Evolutionary conservation across 2,113 vertebrate genomes (phyloP).

Genomic region (Girardinichthys multiradiatus): DNA sequence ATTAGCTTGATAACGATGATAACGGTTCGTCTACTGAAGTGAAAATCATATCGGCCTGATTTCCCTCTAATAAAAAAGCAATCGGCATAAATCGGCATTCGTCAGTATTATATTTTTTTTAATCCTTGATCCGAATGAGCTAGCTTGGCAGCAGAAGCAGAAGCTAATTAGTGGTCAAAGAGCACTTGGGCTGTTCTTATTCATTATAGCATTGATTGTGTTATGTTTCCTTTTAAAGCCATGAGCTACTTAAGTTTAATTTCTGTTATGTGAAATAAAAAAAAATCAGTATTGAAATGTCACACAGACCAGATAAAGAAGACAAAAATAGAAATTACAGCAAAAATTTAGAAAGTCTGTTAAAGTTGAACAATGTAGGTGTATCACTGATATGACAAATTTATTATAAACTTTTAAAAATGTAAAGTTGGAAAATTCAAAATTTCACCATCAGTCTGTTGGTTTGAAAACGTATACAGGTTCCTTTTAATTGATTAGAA

Average conservation of each 20-base stretch:
- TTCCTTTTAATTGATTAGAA: too few species aligned
- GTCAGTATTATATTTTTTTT: background rate
- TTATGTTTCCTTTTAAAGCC: background rate
- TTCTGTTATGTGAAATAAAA: background rate
- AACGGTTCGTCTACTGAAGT: too few species aligned
- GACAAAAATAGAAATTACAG: background rate
- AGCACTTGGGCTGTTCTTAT: background rate
- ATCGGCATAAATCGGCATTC: fast-evolving
- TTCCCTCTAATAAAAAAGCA: background rate
- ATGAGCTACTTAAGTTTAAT: background rate
- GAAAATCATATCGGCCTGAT: fast-evolving
- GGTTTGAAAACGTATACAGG: too few species aligned
- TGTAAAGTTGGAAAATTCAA: too few species aligned
- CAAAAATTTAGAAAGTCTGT: too few species aligned
- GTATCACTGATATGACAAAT: too few species aligned
- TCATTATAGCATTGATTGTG: background rate
- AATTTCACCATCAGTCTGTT: too few species aligned
- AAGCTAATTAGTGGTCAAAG: constrained; percentile 42
- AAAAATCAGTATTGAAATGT: background rate
- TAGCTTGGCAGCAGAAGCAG: constrained; percentile 21
- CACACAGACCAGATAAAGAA: background rate
- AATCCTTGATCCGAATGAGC: constrained; percentile 29
- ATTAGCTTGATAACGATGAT: background rate
- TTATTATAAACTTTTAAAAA: too few species aligned
- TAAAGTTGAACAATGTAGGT: too few species aligned